A percentile compares a stretch with the other conserved stretches of the same genome.
These are phyloP conservation scores for Antitype chi DNA, from an alignment of 2,888 invertebrate species.

Conservation along the genomic window DNA sequence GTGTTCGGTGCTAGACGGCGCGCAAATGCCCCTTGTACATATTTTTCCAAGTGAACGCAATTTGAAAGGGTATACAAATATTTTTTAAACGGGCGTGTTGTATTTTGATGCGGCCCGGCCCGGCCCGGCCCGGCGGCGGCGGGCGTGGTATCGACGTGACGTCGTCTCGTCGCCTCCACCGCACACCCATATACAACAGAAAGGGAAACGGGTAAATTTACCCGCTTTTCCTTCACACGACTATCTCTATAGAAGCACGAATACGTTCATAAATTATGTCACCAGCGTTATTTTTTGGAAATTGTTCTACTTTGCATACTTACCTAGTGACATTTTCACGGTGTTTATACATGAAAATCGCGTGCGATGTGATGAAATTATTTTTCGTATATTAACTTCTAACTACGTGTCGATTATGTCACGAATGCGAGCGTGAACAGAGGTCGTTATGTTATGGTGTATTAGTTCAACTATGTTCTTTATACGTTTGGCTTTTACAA, in stretches of 20 bases:
- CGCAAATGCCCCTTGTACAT: constrained; percentile 51
- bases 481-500: constrained; percentile 35
- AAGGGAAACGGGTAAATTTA: constrained; percentile 70
- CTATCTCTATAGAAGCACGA: constrained; percentile 55
- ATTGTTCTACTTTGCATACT: constrained; percentile 38
- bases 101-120: constrained; percentile 70
- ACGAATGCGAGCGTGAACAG: constrained; percentile 53
- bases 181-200: constrained; percentile 50
- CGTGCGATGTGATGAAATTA: constrained; percentile 45
- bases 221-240: constrained; percentile 68
- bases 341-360: constrained; percentile 30
- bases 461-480: constrained; percentile 33
- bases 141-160: constrained; percentile 70
- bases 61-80: constrained; percentile 73
- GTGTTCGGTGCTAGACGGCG: constrained; percentile 32
- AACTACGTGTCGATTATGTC: constrained; percentile 54
- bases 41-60: constrained; percentile 58
- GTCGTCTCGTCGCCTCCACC: constrained; percentile 60
- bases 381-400: constrained; percentile 50
- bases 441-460: constrained; percentile 39
- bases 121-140: constrained; percentile 51
- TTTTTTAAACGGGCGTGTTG: constrained; percentile 72
- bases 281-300: constrained; percentile 34
- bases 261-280: constrained; percentile 55
- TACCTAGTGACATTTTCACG: constrained; percentile 41